A percentile compares a stretch with the other conserved stretches of the same genome.
These are phyloP conservation scores for Saturnia japonica DNA, from an alignment of 2,888 invertebrate genomes.

Conservation along the genomic window DNA sequence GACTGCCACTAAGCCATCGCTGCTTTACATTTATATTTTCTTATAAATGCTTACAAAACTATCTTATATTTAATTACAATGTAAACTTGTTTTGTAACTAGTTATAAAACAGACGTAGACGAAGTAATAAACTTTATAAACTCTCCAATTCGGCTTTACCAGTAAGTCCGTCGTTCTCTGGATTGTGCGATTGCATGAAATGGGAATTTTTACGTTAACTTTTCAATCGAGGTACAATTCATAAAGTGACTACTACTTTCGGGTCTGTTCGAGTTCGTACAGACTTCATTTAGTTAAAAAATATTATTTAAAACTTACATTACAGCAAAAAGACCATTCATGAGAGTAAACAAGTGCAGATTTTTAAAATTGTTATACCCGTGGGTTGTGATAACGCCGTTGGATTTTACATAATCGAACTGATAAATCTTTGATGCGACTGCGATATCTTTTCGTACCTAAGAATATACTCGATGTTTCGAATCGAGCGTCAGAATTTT, in stretches of 20 bases:
- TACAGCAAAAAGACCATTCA: background rate
- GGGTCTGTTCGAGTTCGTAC: background rate
- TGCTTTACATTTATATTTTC: too few relatives aligned
- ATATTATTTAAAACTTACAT: background rate
- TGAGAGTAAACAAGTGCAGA: background rate
- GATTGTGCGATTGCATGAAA: conserved; percentile 20
- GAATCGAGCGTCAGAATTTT: too few relatives aligned
- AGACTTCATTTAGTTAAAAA: conserved; percentile 8
- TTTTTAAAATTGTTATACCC: too few relatives aligned
- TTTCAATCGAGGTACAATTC: conserved; percentile 27
- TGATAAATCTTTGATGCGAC: too few relatives aligned
- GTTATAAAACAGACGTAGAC: conserved; percentile 2
- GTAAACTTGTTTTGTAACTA: conserved; percentile 9
- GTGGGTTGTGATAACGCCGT: too few relatives aligned
- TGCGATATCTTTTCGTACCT: too few relatives aligned
- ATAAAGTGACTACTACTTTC: conserved; percentile 21
- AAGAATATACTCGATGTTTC: too few relatives aligned
- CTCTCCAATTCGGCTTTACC: background rate
- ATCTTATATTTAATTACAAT: background rate
- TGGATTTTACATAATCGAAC: too few relatives aligned
- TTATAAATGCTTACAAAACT: too few relatives aligned
- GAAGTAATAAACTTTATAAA: conserved; percentile 11
- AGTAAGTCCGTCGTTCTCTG: conserved; percentile 15
- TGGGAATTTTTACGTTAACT: conserved; percentile 24
- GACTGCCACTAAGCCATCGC: too few relatives aligned